phyloP scores from a whole-genome alignment of 2,797 vertebrate species.

The Ptychadena robeensis region DNA sequence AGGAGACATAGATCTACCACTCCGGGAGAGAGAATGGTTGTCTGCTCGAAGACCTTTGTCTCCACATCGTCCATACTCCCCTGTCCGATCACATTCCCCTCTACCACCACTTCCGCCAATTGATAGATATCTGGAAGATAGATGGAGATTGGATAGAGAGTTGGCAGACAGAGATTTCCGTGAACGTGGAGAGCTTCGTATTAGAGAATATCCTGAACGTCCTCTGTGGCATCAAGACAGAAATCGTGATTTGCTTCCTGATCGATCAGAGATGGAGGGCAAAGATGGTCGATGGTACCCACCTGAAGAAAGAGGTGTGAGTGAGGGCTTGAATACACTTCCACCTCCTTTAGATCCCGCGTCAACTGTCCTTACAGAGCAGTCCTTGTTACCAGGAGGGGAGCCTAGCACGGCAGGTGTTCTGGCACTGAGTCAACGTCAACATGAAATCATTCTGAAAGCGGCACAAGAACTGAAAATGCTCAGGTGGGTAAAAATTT shows the following conservation, averaged over 20 bases:
- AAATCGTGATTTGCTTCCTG: constrained; percentile 73
- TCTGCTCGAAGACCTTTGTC: constrained; percentile 38
- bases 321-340: constrained; percentile 71
- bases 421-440: constrained; percentile 95
- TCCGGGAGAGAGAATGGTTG: constrained; percentile 76
- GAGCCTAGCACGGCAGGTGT: constrained; percentile 77
- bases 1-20: constrained; percentile 83
- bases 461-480: constrained; percentile 98
- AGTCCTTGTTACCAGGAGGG: constrained; percentile 75
- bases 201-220: constrained; percentile 85
- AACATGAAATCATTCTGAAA: constrained; percentile 98
- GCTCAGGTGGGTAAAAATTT: constrained; percentile 84
- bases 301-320: constrained; percentile 72
- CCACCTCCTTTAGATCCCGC: constrained; percentile 49
- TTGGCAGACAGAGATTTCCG: constrained; percentile 81
- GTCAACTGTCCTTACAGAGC: constrained; percentile 42
- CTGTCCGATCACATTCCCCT: constrained; percentile 27
- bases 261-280: constrained; percentile 78
- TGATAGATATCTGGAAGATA: constrained; percentile 84
- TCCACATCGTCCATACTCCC: constrained; percentile 49
- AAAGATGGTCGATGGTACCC: constrained; percentile 78
- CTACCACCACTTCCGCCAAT: constrained; percentile 73
- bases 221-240: constrained; percentile 81
- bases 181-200: constrained; percentile 82
- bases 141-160: constrained; percentile 85